Conservation (phyloP, 2,113 vertebrate genomes). For the Sinosuthora webbiana region DNA sequence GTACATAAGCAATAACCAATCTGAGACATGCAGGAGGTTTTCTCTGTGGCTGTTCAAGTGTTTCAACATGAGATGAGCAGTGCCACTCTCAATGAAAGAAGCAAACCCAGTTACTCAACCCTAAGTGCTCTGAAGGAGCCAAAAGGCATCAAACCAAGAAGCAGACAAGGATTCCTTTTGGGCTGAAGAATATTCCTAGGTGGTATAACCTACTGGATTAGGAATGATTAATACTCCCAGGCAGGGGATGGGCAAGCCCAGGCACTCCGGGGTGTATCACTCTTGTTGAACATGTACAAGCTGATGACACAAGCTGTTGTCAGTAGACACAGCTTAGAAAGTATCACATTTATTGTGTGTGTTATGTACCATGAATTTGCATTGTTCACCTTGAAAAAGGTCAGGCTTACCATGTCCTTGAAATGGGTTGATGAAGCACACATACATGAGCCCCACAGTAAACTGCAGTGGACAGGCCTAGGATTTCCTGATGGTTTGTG, state of each 20-base stretch:
- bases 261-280: background rate
- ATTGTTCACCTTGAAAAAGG: background rate
- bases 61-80: background rate
- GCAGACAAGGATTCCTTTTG: background rate
- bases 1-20: background rate
- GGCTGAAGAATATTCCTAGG: background rate
- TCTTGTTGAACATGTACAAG: background rate
- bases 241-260: background rate
- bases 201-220: background rate
- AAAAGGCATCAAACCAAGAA: background rate
- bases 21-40: background rate
- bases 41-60: background rate
- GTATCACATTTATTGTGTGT: background rate
- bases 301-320: background rate
- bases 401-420: background rate
- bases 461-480: background rate
- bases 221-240: background rate
- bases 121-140: background rate
- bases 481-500: background rate
- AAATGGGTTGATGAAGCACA: background rate
- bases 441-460: background rate
- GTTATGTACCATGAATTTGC: background rate
- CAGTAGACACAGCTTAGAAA: background rate
- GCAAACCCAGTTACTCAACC: background rate
- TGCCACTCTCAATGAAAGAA: background rate